These are phyloP conservation scores for Motacilla alba DNA, from an alignment of 2,113 vertebrate genomes.

Conservation along the genomic window DNA sequence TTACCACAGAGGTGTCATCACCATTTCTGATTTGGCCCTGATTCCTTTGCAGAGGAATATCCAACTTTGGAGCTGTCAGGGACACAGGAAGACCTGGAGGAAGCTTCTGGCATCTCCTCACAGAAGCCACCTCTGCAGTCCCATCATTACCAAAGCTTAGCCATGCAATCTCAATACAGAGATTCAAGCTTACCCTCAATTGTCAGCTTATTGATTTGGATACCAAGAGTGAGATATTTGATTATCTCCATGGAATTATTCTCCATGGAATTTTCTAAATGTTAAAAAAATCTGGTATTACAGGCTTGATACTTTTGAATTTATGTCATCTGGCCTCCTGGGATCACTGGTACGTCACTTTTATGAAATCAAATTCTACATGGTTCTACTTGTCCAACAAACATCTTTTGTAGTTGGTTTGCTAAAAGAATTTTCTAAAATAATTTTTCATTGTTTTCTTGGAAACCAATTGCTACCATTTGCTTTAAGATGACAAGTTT, in stretches of 20 bases:
- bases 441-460: not conserved
- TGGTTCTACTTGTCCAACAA: not conserved
- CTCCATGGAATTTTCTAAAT: not conserved
- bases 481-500: not conserved
- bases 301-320: not conserved
- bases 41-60: not conserved
- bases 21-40: not conserved
- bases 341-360: not conserved
- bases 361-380: not conserved
- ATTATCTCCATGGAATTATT: not conserved
- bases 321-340: not conserved
- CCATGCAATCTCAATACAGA: not conserved
- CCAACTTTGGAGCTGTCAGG: not conserved
- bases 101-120: not conserved
- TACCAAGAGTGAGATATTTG: not conserved
- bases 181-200: not conserved
- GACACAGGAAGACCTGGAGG: not conserved
- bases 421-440: not conserved
- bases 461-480: not conserved
- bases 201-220: not conserved
- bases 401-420: not conserved
- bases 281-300: not conserved
- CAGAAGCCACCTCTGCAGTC: not conserved
- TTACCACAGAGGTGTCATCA: fast-evolving
- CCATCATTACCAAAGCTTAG: too few species aligned